Base-by-base conservation (phyloP, 1,140 invertebrate genomes). In the Mercenaria mercenaria region DNA sequence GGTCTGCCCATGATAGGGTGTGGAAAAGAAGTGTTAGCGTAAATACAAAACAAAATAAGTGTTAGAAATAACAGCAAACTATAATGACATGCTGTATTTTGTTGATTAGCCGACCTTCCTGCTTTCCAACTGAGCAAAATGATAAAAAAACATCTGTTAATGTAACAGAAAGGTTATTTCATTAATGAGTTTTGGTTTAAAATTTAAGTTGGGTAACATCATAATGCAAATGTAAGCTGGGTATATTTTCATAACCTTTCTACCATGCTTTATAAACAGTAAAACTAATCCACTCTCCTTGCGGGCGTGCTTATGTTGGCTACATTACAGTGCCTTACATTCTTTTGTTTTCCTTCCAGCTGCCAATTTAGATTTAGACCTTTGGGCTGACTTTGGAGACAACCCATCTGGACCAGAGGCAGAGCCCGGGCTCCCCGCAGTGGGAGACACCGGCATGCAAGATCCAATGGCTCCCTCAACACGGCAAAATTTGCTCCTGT, bases 271-370 rank as follows among this genome's bases (percentile, higher is more conserved):
- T 76, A 76, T 20, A 50, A 59, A 50, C 2, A 34, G 23, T 79
- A 79, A 72, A 50, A 69, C 47, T 39, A 43, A 52, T 43, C 74
- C 72, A 76, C 86, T 88, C 86, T 88, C 86, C 86, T 88, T 88
- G 76, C 76, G 79, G 43, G 39, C 41, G 72, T 69, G 50, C 52
- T 26, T 69, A 43, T 23, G 13, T 26, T 41, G 37, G n/a, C 72
- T 32, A 34, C 37, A 43, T 88, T 80, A 88, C 86, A 88, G 34
- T 43, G 47, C 86, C 86, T 88, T 88, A 88, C 86, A 88, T 80
- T 88, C 86, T 88, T 88, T 88, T 37, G 59, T 61, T 77, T 88
- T 88, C 86, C 86, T 79, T 88, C 74, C 86, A 67, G 74, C 52
- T 56, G 37, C 37, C 11, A 23, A 39, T 80, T 88, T 88, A 52